Percentiles rank a stretch among this genome's conserved stretches.
These are phyloP conservation scores for Lepidochrysops patricia DNA, from an alignment of 2,888 invertebrate species.

Conservation along the genomic window DNA sequence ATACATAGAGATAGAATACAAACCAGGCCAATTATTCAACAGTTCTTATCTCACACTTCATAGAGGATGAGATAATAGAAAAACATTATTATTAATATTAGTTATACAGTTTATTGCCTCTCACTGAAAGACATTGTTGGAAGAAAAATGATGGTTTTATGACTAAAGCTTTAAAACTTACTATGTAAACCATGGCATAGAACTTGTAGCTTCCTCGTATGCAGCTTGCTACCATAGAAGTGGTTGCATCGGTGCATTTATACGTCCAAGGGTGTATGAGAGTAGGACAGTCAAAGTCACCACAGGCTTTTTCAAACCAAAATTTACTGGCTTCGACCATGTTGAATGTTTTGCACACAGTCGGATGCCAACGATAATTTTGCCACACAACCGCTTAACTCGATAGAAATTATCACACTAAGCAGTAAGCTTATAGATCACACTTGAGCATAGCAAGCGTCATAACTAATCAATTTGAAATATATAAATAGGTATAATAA, in stretches of 20 bases:
- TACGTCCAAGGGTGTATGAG: conserved; percentile 69
- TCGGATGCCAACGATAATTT: background rate
- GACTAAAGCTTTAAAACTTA: conserved; percentile 39
- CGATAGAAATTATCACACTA: background rate
- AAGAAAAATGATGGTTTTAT: no score
- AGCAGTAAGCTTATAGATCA: background rate
- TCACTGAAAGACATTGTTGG: no score
- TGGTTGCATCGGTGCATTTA: conserved; percentile 54
- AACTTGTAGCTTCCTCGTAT: conserved; percentile 67
- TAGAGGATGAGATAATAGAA: no score
- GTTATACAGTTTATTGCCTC: no score
- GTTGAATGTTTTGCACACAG: conserved; percentile 20
- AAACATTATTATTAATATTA: no score
- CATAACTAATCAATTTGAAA: background rate
- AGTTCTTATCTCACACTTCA: no score
- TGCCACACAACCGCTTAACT: background rate
- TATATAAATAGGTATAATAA: no score
- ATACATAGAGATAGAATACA: no score
- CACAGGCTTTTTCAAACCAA: conserved; percentile 60
- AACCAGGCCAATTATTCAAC: no score
- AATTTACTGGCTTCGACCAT: conserved; percentile 71
- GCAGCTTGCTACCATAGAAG: conserved; percentile 55
- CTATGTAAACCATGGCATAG: conserved; percentile 68
- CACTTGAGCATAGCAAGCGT: background rate
- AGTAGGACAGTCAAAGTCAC: conserved; percentile 44